Base-by-base conservation (phyloP, 2,888 invertebrate species). In the Dicycla oo region DNA sequence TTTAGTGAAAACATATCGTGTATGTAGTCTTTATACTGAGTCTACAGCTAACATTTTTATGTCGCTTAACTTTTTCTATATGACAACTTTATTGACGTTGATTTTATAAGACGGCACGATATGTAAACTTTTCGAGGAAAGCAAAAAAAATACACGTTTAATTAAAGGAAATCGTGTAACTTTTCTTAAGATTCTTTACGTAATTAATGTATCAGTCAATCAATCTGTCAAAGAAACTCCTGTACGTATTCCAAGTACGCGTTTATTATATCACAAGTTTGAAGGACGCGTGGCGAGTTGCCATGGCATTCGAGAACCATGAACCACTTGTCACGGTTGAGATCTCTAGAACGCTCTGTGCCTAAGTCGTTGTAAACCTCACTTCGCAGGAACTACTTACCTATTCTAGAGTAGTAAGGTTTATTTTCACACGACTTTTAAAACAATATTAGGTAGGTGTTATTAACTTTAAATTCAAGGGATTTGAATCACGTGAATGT, bases 131-230 rank as follows among this genome's bases (percentile, higher is more conserved):
- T 80, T 58, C 18, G 10, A 47, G n/a, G 30, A 49, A 40, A 66
- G 40, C 47, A 38, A 57, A 61, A n/a, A n/a, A 61, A 82, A 49
- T 64, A 67, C 43, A 63, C 53, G 40, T 79, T 63, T 60, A 38
- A 56, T 80, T 69, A 60, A 60, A 56, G 66, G 56, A 83, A 83
- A 67, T 74, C 51, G 54, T 73, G 15, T 53, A 67, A 80, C 63
- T 83, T n/a, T 69, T 49, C 53, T 45, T 15, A 18, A 34, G 47
- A 80, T 69, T 80, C 68, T 79, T 61, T 63, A 73, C 23, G 62
- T 66, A 69, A 73, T 69, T 69, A 80, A 83, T 75, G 38, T 67
- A 57, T 66, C 68, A 82, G 74, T 83, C 75, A 64, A 57, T 80
- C 76, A 80, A 75, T 75, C 18, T 64, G 60, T 64, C 69, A 34